Percentiles rank a stretch among this genome's conserved stretches.
Conservation (phyloP, 2,113 vertebrate species). For the Tragelaphus imberbis region DNA sequence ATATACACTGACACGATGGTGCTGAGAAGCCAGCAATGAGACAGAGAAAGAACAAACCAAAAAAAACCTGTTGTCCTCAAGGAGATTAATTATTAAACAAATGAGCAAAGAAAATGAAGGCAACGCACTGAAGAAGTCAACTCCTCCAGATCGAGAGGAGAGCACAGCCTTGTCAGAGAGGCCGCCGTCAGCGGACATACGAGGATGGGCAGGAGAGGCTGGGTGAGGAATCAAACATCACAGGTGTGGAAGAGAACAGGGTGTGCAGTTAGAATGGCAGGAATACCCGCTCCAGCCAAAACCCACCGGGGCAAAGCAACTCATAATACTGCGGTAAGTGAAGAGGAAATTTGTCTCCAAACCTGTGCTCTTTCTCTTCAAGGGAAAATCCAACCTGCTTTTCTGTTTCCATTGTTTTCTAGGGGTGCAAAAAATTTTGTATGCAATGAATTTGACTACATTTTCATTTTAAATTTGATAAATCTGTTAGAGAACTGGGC, state of each 20-base stretch:
- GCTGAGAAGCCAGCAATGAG: not conserved
- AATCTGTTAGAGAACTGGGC: not conserved
- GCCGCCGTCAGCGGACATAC: fast-evolving
- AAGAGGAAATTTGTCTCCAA: not conserved
- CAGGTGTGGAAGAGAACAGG: not conserved
- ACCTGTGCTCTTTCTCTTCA: not conserved
- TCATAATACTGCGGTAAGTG: not conserved
- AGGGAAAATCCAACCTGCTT: not conserved
- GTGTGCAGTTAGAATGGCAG: not conserved
- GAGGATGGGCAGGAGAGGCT: not conserved
- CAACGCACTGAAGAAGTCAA: not conserved
- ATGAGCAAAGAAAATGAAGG: not conserved
- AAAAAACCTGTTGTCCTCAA: not conserved
- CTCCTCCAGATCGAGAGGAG: too few relatives aligned
- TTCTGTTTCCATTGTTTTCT: not conserved
- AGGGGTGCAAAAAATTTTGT: not conserved
- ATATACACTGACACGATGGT: not conserved
- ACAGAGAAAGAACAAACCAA: not conserved
- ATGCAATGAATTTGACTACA: not conserved
- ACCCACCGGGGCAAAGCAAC: not conserved
- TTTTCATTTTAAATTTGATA: slow-evolving; percentile 7
- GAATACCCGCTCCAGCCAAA: not conserved
- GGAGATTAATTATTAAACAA: not conserved
- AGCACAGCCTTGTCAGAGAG: not conserved
- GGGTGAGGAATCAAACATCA: not conserved